A percentile compares a stretch with the other conserved stretches of the same genome.
Evolutionary conservation across 2,797 vertebrate genomes (phyloP).

Genomic region (Linurgus olivaceus): DNA sequence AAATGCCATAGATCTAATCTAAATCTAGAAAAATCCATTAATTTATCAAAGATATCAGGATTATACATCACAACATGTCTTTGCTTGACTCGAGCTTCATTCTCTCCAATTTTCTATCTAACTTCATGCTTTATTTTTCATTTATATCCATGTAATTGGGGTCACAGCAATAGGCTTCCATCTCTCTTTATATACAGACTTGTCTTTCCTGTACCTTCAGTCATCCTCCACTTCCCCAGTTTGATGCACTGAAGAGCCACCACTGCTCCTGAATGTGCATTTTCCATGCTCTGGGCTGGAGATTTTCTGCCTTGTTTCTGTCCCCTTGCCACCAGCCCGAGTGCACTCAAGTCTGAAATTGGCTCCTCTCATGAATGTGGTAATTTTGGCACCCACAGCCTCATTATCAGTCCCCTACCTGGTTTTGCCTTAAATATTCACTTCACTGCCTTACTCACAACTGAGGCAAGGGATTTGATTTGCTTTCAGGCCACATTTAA

Average conservation of each 20-base stretch:
- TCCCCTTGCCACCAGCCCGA: neutral
- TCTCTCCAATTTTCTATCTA: neutral
- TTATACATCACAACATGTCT: neutral
- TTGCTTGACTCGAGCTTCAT: neutral
- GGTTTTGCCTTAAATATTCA: neutral
- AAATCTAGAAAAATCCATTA: neutral
- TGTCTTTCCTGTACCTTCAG: neutral
- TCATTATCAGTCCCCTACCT: conserved; percentile 1
- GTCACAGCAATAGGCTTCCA: neutral
- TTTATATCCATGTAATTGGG: neutral
- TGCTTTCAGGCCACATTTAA: conserved; percentile 1
- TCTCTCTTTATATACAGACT: neutral
- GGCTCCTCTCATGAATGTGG: neutral
- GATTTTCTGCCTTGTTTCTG: conserved; percentile 13
- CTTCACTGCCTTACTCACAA: neutral
- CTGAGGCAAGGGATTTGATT: neutral
- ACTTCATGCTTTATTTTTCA: neutral
- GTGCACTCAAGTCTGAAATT: conserved; percentile 53
- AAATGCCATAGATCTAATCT: conserved; percentile 8
- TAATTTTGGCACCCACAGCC: neutral
- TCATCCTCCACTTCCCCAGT: neutral
- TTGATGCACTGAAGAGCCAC: neutral
- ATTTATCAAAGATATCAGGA: neutral
- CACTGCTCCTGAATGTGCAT: neutral
- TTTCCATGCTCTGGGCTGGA: neutral